These are phyloP conservation scores for Bembecia ichneumoniformis DNA, from an alignment of 2,888 invertebrate genomes.

Conservation along the genomic window DNA sequence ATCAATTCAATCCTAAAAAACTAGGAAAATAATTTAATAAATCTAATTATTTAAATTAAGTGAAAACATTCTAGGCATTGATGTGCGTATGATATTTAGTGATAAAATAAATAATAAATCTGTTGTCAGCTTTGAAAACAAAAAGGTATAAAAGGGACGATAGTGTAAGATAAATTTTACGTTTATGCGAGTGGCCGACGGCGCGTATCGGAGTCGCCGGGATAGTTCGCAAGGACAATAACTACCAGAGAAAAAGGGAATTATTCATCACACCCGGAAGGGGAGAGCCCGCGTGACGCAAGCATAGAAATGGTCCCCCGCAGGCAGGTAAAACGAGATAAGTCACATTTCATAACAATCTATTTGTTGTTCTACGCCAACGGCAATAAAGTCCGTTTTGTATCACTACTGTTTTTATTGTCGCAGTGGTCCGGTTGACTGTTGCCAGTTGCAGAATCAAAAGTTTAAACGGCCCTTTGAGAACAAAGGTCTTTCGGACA, in stretches of 20 bases:
- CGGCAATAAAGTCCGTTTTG: constrained; percentile 20
- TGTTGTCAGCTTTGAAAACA: constrained; percentile 58
- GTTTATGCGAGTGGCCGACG: constrained; percentile 63
- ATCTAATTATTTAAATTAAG: too few species aligned
- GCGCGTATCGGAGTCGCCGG: constrained; percentile 66
- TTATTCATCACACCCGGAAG: constrained; percentile 74
- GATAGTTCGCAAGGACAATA: constrained; percentile 67
- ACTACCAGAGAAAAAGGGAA: constrained; percentile 67
- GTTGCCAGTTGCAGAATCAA: constrained; percentile 72
- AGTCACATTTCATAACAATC: constrained; percentile 6
- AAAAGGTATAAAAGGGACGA: constrained; percentile 60
- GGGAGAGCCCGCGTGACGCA: constrained; percentile 68
- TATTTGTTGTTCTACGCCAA: constrained; percentile 14
- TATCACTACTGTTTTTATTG: constrained; percentile 10
- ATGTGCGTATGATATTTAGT: constrained; percentile 31
- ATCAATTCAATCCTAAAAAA: too few species aligned
- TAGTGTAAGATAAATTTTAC: constrained; percentile 66
- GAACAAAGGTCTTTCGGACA: constrained; percentile 67
- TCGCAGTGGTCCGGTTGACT: constrained; percentile 58
- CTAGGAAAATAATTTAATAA: too few species aligned
- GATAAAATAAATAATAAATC: constrained; percentile 47
- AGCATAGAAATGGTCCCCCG: constrained; percentile 64
- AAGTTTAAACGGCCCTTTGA: constrained; percentile 69
- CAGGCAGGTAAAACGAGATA: constrained; percentile 30
- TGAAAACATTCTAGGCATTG: too few species aligned